Percentiles rank a stretch among this genome's conserved stretches.
These are phyloP conservation scores for Anolis sagrei DNA, from an alignment of 2,113 vertebrate genomes.

Conservation along the genomic window DNA sequence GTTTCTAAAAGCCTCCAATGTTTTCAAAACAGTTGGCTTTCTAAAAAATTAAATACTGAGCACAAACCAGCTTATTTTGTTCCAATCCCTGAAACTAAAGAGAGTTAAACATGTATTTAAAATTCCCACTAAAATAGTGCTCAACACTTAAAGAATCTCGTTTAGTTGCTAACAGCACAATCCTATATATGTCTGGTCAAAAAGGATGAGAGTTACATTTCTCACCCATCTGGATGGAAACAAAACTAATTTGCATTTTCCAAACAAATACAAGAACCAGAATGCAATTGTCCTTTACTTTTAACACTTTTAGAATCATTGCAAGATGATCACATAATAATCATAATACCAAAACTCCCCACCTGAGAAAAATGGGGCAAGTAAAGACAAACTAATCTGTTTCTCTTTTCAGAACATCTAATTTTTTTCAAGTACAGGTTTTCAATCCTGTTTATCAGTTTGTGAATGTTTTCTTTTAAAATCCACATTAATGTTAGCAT, in stretches of 20 bases:
- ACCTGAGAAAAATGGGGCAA: not conserved
- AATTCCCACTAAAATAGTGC: not conserved
- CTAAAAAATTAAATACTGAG: slow-evolving; percentile 5
- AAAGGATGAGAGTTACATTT: not conserved
- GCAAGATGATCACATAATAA: not conserved
- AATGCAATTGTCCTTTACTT: not conserved
- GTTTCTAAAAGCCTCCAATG: not conserved
- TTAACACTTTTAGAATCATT: not conserved
- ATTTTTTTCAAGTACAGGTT: too few relatives aligned
- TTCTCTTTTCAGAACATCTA: too few relatives aligned
- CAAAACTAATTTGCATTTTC: not conserved
- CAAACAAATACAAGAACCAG: not conserved
- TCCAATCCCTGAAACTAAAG: not conserved
- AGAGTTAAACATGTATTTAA: not conserved
- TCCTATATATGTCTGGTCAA: not conserved
- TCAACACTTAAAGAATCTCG: not conserved
- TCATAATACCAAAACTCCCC: not conserved
- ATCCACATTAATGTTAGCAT: not conserved
- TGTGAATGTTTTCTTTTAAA: too few relatives aligned
- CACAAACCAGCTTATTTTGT: not conserved
- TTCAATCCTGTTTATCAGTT: too few relatives aligned
- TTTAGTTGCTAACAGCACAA: not conserved
- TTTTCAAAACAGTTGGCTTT: slow-evolving; percentile 36
- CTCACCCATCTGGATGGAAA: not conserved
- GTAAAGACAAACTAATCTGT: too few relatives aligned